Base-by-base conservation (phyloP, 1,140 invertebrate genomes). In the Hylaeus anthracinus region DNA sequence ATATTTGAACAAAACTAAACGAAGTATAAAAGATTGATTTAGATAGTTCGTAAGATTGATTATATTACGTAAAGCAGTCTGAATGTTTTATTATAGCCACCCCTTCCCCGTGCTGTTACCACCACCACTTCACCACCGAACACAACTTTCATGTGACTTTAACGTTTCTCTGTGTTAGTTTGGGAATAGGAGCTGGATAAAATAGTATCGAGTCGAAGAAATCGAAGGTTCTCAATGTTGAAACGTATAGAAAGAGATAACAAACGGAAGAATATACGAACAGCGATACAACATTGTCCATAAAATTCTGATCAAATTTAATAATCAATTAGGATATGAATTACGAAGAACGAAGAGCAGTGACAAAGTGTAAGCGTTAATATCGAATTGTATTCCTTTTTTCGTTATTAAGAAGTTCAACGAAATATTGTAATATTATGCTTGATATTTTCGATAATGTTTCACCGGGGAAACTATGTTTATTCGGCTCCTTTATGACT, bases 51-150 rank as follows among this genome's bases (percentile, higher is more conserved):
- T 41, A 41, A 74, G 89, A 89, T 79, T 89, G 87, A 88, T 90
- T 88, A 86, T 89, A 86, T 88, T 91, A 85, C 91, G 90, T 86
- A 90, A 90, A 90, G 78, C 90, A 90, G 90, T 89, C 89, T 91
- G 90, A 90, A 92, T 93, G 92, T 92, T 92, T 92, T 92, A 91
- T 89, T 92, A 91, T 93, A 93, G 91, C 91, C 90, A 87, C 90
- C 90, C 91, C 90, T 92, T 92, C 91, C 92, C 92, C 91, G 90
- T 85, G 91, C 88, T 83, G 90, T 85, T 76, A 87, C 63, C 84
- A 87, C 84, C 88, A 90, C 89, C 87, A 91, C 90, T 90, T 89
- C 89, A 91, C 90, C 88, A 92, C 89, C 88, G 91, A 91, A 91
- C 92, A 92, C 91, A 91, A 92, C 91, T 84, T 91, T 88, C 87